These are phyloP conservation scores for Ophiothrix spiculata DNA, from an alignment of 35 echinoderm and acorn worm genomes.

Conservation along the genomic window DNA sequence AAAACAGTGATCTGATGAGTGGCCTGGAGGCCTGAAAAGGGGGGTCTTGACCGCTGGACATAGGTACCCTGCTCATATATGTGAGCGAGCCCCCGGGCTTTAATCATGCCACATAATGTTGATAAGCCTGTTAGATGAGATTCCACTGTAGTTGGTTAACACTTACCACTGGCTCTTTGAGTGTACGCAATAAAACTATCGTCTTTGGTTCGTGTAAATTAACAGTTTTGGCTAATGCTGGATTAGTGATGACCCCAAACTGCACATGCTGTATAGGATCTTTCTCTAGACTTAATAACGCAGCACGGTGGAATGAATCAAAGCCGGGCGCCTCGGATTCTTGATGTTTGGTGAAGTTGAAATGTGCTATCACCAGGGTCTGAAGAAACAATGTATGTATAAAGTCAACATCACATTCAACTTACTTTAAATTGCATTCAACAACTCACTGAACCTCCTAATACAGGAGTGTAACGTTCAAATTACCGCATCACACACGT, in stretches of 20 bases:
- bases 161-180: constrained; percentile 88
- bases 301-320: constrained; percentile 68
- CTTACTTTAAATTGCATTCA: too few species aligned
- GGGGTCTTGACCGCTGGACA: too few species aligned
- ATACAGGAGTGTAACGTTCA: too few species aligned
- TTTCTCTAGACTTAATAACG: constrained; percentile 57
- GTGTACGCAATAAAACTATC: constrained; percentile 46
- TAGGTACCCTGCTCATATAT: too few species aligned
- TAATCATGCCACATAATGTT: too few species aligned
- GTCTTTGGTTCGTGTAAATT: constrained; percentile 35
- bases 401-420: too few species aligned
- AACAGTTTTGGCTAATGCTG: constrained; percentile 39
- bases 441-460: too few species aligned
- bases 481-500: too few species aligned
- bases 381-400: constrained; percentile 30
- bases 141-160: not conserved
- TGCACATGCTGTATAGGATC: constrained; percentile 66
- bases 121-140: too few species aligned
- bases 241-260: constrained; percentile 79
- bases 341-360: constrained; percentile 54
- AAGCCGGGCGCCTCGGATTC: constrained; percentile 40
- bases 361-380: constrained; percentile 70
- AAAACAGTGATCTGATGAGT: too few species aligned
- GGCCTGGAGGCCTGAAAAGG: too few species aligned
- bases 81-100: too few species aligned